Conservation (phyloP, 2,888 invertebrate species). For the Venusia cambrica region DNA sequence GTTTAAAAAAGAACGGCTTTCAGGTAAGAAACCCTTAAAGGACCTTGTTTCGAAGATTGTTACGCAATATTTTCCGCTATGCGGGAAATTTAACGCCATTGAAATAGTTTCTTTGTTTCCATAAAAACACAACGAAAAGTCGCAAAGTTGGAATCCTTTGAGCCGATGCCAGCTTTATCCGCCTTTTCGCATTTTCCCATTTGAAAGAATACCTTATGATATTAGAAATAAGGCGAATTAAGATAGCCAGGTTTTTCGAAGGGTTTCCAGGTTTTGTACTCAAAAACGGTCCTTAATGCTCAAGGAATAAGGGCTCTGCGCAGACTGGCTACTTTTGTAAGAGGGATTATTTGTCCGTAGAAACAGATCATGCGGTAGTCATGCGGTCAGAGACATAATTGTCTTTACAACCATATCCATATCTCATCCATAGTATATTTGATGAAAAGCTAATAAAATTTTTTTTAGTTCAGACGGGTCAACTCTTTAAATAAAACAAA, state of each 20-base stretch:
- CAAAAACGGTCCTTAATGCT: conserved; percentile 4
- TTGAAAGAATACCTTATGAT: conserved; percentile 7
- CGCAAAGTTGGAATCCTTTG: conserved; percentile 25
- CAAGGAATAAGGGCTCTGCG: conserved; percentile 9
- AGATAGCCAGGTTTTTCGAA: background rate
- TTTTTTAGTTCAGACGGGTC: too few relatives aligned
- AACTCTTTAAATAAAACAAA: too few relatives aligned
- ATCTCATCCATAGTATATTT: too few relatives aligned
- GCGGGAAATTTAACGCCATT: conserved; percentile 5
- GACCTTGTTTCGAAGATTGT: too few relatives aligned
- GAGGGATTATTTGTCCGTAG: too few relatives aligned
- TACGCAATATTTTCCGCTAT: background rate
- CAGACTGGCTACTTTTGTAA: too few relatives aligned
- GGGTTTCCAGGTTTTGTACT: background rate
- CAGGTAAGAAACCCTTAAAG: too few relatives aligned
- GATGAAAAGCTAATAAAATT: too few relatives aligned
- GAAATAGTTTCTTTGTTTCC: conserved; percentile 17
- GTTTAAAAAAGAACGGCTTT: too few relatives aligned
- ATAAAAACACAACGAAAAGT: conserved; percentile 23
- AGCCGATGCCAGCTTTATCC: conserved; percentile 15
- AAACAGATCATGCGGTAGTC: too few relatives aligned
- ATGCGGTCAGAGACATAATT: too few relatives aligned
- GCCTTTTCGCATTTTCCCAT: background rate
- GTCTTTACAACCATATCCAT: too few relatives aligned
- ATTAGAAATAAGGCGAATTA: background rate